These are phyloP conservation scores for Onychostoma macrolepis DNA, from an alignment of 2,113 vertebrate genomes.

Conservation along the genomic window DNA sequence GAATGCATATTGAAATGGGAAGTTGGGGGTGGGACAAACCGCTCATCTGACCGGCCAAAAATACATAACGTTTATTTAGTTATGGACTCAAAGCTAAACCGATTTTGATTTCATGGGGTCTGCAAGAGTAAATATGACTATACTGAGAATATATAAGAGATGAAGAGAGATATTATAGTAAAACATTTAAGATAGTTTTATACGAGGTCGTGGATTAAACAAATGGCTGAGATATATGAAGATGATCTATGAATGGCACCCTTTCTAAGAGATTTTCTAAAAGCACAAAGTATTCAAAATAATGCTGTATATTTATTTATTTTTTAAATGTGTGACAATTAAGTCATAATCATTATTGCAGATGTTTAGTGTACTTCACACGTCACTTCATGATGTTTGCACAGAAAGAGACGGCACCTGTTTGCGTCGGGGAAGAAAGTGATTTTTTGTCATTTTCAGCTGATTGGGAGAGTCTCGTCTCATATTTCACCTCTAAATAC, in stretches of 20 bases:
- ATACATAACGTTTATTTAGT: not conserved
- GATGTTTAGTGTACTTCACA: slow-evolving; percentile 24
- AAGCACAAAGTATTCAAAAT: slow-evolving; percentile 56
- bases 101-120: not conserved
- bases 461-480: not conserved
- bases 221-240: slow-evolving; percentile 3
- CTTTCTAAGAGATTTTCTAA: slow-evolving; percentile 34
- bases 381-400: slow-evolving; percentile 51
- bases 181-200: slow-evolving; percentile 18
- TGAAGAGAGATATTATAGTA: not conserved
- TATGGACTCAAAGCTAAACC: not conserved
- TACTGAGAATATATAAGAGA: not conserved
- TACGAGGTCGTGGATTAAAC: not conserved
- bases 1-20: not conserved
- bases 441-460: slow-evolving; percentile 52
- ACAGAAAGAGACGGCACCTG: not conserved
- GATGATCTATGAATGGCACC: slow-evolving; percentile 3
- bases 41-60: not conserved
- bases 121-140: not conserved
- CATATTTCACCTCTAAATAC: not conserved
- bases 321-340: slow-evolving; percentile 21
- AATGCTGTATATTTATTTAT: slow-evolving; percentile 40
- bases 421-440: not conserved
- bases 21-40: not conserved
- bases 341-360: slow-evolving; percentile 7